Percentiles rank a stretch among this genome's conserved stretches.
These are phyloP conservation scores for Timandra comae DNA, from an alignment of 2,888 invertebrate species.

Conservation along the genomic window DNA sequence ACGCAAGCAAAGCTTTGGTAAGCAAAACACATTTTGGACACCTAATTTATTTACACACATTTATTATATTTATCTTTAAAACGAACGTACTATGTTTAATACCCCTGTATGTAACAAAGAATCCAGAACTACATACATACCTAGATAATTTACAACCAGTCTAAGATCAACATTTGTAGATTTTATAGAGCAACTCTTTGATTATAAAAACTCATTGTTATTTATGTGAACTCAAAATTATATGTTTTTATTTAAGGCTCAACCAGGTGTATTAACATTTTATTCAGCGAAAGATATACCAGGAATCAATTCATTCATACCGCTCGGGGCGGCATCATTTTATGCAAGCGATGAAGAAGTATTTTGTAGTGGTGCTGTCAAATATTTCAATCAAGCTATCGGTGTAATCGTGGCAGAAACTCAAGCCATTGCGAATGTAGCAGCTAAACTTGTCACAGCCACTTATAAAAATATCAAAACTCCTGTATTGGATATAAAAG, in stretches of 20 bases:
- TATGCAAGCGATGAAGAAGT: conserved; percentile 50
- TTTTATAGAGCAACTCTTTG: no score
- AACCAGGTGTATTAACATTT: conserved; percentile 81
- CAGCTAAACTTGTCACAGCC: conserved; percentile 72
- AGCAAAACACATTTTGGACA: no score
- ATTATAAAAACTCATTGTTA: no score
- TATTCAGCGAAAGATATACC: conserved; percentile 81
- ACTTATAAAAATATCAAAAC: conserved; percentile 57
- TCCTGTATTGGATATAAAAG: conserved; percentile 17
- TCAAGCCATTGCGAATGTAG: conserved; percentile 69
- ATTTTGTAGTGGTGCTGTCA: conserved; percentile 67
- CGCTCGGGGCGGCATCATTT: conserved; percentile 21
- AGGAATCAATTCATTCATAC: conserved; percentile 75
- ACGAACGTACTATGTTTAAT: no score
- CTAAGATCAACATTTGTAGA: no score
- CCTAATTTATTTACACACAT: no score
- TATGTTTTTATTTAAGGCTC: conserved; percentile 67
- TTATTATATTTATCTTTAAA: no score
- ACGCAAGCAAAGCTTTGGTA: conserved; percentile 79
- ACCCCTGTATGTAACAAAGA: no score
- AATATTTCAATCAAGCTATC: conserved; percentile 80
- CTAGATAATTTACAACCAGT: no score
- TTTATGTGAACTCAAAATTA: no score
- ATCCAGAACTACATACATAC: no score
- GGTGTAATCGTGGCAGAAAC: conserved; percentile 79